Evolutionary conservation across 1,140 invertebrate species (phyloP), one percentile per base, ranked within the genome.

Genomic region (Drosophila ironensis): DNA sequence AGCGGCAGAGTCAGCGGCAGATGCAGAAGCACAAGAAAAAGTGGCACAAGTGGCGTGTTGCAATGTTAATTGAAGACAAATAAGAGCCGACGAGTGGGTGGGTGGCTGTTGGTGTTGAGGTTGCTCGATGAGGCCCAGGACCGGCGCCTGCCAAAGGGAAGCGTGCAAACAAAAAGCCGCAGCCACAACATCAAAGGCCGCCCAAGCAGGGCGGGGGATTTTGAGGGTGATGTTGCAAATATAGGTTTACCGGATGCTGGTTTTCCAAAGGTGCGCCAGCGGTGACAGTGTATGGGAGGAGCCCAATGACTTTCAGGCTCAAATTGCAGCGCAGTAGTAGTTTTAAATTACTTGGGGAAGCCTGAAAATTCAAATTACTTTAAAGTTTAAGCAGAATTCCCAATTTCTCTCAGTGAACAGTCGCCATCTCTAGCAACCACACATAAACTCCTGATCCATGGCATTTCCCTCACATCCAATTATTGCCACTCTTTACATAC

Each of bases 51-150:
- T 72, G 70, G 57, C 70, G 72, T 72, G 70, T 72, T 72, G 70
- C 70, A 72, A 72, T 72, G 70, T 72, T 72, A 72, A 72, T 72
- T 72, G 70, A 72, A 72, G 70, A 72, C 70, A 72, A 72, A 72
- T 72, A 72, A 56, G 68, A 72, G 47, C 7, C 27, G 51, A 37
- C 19, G 66, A 25, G 9, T 51, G 47, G 24, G 9, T 25, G 47
- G 25, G 50, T 33, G 30, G 50, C 4, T 56, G 56, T 33, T 60
- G 50, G 16, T 51, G 50, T 52, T 52, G 51, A 42, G 56, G 56
- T 57, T 57, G 35, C 56, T 60, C 56, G 51, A 60, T 57, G 56
- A 71, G 42, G 37, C 64, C 44, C 42, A 37, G 16, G 17, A 27
- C 53, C 59, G 19, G 54, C 35, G 37, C 25, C 41, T 38, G 25